phyloP scores from a whole-genome alignment of 2,888 invertebrate genomes.

The Ennomos fuscantarius region DNA sequence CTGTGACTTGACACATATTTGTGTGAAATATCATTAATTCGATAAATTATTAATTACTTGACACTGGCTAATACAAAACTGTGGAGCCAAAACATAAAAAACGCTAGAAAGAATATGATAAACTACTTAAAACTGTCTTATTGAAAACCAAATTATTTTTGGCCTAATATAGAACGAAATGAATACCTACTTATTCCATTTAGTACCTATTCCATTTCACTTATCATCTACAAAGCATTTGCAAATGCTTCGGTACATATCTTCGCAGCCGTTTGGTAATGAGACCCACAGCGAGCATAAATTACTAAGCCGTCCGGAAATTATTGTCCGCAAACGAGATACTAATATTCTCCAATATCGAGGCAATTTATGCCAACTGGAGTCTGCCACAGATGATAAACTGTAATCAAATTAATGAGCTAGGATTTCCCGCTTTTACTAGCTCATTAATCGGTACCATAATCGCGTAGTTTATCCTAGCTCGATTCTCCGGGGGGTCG shows the following conservation, averaged over 20 bases:
- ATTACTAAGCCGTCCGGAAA: constrained; percentile 38
- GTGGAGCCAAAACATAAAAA: too few relatives aligned
- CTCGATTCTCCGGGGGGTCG: too few relatives aligned
- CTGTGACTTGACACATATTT: too few relatives aligned
- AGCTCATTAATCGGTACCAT: neutral
- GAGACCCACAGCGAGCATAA: constrained; percentile 32
- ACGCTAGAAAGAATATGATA: too few relatives aligned
- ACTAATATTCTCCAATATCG: constrained; percentile 28
- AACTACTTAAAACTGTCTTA: constrained; percentile 42
- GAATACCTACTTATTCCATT: too few relatives aligned
- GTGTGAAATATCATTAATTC: too few relatives aligned
- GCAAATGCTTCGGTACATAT: constrained; percentile 26
- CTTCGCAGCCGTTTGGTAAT: constrained; percentile 31
- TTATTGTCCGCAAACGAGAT: constrained; percentile 37
- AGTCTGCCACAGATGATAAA: constrained; percentile 24
- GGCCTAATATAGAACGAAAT: too few relatives aligned
- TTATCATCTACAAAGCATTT: too few relatives aligned
- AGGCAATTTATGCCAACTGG: constrained; percentile 28
- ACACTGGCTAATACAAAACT: too few relatives aligned
- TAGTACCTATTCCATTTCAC: too few relatives aligned
- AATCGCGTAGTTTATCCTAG: too few relatives aligned
- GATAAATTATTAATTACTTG: too few relatives aligned
- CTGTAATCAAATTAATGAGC: constrained; percentile 18
- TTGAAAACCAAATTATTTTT: constrained; percentile 25
- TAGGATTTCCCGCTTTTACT: constrained; percentile 12